Base-by-base conservation (phyloP, 2,797 vertebrate species). In the Neosalanx taihuensis region DNA sequence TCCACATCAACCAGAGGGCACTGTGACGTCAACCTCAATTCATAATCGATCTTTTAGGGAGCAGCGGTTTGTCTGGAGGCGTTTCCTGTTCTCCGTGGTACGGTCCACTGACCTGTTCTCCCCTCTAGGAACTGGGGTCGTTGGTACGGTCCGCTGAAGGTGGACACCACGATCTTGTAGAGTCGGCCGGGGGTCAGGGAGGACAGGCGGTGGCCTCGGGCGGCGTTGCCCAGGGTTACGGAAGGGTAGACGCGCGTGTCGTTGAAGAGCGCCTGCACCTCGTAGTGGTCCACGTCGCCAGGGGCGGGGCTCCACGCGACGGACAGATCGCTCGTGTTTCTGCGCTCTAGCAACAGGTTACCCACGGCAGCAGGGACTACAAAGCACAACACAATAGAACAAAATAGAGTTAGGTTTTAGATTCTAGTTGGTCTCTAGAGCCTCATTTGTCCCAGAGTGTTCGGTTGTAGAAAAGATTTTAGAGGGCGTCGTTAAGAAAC, bases 281-380 rank as follows among this genome's bases (percentile, higher is more conserved):
- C 96, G 3, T 98, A 99, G 85, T 96, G 94, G 84, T 98, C 96
- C 13, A 98, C 93, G 18, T 99, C 96, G 1, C 97, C 97, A 0
- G 93, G 90, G 68, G 97, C 96, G 59, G 89, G 88, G 72, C 90
- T 93, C 97, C 97, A 99, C 26, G 90, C 95, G 57, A 99, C 91
- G 0, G 91, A 91, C 68, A 99, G 89, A 12, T 94, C 90, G 67
- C 91, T 89, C 0, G 93, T 95, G 56, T 90, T 94, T 33, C 90
- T 89, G 53, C 93, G 86, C 41, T 74, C 78, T 56, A 99, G 87
- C 0, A 86, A 91, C 81, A 97, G 85, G 31, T 92, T 86, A 66
- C 90, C 91, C 35, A 97, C 95, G 6, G 94, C 89, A 58, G 93
- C 95, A 18, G 96, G 95, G 84, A 97, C 96, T 97, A 74, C 74